Percentiles rank a stretch among this genome's conserved stretches.
Evolutionary conservation across 1,140 invertebrate genomes (phyloP).

Genomic region (Heliconius hewitsoni): DNA sequence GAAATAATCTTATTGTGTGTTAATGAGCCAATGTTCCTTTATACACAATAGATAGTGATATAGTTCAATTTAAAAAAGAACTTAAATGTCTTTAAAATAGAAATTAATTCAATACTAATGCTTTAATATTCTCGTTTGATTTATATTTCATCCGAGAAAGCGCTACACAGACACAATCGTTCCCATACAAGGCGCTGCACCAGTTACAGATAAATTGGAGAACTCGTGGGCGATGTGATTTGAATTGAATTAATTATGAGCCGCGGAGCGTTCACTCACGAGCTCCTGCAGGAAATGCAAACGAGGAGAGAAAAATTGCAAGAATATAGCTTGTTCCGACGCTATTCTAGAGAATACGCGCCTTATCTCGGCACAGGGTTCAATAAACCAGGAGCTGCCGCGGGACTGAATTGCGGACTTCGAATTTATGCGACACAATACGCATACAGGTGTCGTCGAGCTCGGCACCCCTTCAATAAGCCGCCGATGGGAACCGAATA

Average conservation of each 20-base stretch:
- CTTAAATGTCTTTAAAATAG: background rate
- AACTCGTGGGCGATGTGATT: constrained; percentile 76
- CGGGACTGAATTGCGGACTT: constrained; percentile 60
- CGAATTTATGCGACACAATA: constrained; percentile 77
- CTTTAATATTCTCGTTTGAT: background rate
- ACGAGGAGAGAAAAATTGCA: constrained; percentile 58
- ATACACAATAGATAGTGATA: background rate
- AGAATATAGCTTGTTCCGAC: constrained; percentile 55
- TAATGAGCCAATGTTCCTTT: constrained; percentile 47
- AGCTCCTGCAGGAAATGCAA: constrained; percentile 64
- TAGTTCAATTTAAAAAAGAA: background rate
- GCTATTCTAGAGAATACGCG: constrained; percentile 53
- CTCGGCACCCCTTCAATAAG: constrained; percentile 68
- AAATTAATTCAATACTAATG: background rate
- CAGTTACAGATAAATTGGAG: constrained; percentile 66
- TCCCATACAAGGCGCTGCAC: constrained; percentile 57
- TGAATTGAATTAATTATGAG: constrained; percentile 81
- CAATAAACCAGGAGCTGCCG: constrained; percentile 69
- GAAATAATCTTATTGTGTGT: constrained; percentile 73
- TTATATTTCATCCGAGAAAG: constrained; percentile 31
- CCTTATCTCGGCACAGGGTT: constrained; percentile 69
- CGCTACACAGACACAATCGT: constrained; percentile 49
- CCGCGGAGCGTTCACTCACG: constrained; percentile 53
- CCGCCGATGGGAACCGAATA: constrained; percentile 69
- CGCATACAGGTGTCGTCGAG: constrained; percentile 74